Percentiles rank a stretch among this genome's conserved stretches.
phyloP scores from a whole-genome alignment of 2,888 invertebrate genomes.

The Vesta saturnalis region DNA sequence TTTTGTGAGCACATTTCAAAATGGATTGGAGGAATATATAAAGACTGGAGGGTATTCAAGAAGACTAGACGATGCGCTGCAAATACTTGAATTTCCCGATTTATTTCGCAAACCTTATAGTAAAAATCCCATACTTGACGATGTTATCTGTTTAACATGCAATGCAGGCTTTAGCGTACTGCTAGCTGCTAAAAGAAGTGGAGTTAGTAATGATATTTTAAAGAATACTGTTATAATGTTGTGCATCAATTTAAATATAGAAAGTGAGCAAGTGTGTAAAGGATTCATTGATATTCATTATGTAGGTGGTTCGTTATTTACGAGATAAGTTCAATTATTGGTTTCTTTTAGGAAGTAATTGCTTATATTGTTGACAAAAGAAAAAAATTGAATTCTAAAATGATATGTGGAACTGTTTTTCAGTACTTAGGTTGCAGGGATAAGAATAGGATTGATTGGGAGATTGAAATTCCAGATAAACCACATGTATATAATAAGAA shows the following conservation, averaged over 20 bases:
- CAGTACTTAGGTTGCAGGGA: slow-evolving; percentile 60
- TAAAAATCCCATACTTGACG: slow-evolving; percentile 22
- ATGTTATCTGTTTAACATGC: slow-evolving; percentile 44
- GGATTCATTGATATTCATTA: slow-evolving; percentile 69
- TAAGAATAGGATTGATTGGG: slow-evolving; percentile 50
- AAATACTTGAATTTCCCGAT: slow-evolving; percentile 40
- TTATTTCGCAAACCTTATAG: slow-evolving; percentile 39
- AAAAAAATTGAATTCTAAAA: slow-evolving; percentile 63
- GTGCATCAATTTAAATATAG: slow-evolving; percentile 68
- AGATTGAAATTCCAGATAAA: slow-evolving; percentile 43
- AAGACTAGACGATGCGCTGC: slow-evolving; percentile 39
- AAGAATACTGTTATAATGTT: slow-evolving; percentile 47
- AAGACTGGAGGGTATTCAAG: slow-evolving; percentile 38
- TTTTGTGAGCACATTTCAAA: neutral
- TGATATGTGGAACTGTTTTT: slow-evolving; percentile 67
- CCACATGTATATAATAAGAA: slow-evolving; percentile 60
- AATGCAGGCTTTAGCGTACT: slow-evolving; percentile 10
- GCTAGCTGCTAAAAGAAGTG: slow-evolving; percentile 12
- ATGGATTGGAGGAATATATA: slow-evolving; percentile 41
- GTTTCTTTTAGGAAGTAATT: slow-evolving; percentile 65
- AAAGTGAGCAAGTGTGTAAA: slow-evolving; percentile 68
- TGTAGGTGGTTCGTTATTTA: slow-evolving; percentile 60
- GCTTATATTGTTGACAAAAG: slow-evolving; percentile 68
- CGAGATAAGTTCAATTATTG: neutral
- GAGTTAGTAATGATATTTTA: slow-evolving; percentile 8